Evolutionary conservation across 2,113 vertebrate species (phyloP).

Genomic region (Ovis aries): DNA sequence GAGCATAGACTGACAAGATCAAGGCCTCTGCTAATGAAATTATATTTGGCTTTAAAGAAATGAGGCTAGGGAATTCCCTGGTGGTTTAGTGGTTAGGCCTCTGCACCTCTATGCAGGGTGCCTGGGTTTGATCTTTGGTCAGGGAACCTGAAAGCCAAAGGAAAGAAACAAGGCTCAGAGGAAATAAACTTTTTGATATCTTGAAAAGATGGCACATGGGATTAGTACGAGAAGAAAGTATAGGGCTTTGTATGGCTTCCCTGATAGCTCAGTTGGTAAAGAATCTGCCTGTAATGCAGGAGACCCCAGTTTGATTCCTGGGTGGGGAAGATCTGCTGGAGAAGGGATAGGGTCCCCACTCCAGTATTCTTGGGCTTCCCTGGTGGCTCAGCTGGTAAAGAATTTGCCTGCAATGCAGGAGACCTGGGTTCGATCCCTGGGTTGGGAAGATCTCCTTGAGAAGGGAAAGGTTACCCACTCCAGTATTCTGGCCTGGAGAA

Average conservation of each 20-base stretch:
- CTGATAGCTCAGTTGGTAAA: background rate
- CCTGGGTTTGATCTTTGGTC: background rate
- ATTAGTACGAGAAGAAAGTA: background rate
- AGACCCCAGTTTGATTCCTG: background rate
- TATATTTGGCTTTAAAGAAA: background rate
- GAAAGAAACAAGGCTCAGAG: background rate
- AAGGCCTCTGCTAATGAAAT: background rate
- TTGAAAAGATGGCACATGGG: background rate
- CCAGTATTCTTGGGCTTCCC: background rate
- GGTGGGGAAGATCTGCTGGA: background rate
- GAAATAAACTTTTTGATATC: conserved; percentile 3
- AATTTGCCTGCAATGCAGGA: background rate
- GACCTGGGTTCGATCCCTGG: background rate
- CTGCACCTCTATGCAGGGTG: background rate
- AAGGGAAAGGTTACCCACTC: background rate
- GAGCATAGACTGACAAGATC: background rate
- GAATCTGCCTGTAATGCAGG: background rate
- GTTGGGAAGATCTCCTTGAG: background rate
- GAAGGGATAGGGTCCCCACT: background rate
- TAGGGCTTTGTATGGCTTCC: background rate
- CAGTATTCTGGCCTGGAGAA: background rate
- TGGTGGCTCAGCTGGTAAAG: background rate
- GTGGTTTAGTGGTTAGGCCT: background rate
- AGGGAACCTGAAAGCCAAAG: background rate
- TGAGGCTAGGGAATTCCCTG: background rate